Conservation (phyloP, 1,140 invertebrate species). For the Pristionchus pacificus region DNA sequence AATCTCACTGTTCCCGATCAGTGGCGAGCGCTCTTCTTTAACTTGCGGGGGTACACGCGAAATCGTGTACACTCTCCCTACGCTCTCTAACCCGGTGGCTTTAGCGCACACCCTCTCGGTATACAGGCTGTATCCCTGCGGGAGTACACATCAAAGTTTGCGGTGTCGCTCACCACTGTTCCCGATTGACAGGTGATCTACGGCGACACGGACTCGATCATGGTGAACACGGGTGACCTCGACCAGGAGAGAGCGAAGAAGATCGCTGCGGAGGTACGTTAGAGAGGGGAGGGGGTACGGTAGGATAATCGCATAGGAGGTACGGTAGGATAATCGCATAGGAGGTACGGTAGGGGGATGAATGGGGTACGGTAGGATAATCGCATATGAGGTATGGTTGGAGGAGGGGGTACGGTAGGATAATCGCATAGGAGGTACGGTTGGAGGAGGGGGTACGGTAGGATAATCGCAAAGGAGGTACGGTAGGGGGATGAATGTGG, state of each 20-base stretch:
- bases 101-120: too few species aligned
- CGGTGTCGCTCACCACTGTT: too few species aligned
- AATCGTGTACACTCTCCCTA: too few species aligned
- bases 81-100: too few species aligned
- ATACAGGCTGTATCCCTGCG: too few species aligned
- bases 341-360: neutral
- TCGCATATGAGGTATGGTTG: constrained; percentile 67
- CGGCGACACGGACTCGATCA: constrained; percentile 98
- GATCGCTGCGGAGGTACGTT: constrained; percentile 68
- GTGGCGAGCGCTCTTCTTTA: too few species aligned
- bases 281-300: neutral
- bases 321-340: constrained; percentile 51
- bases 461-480: constrained; percentile 17
- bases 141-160: too few species aligned
- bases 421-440: too few species aligned
- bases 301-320: constrained; percentile 70
- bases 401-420: too few species aligned
- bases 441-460: constrained; percentile 70
- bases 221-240: constrained; percentile 90
- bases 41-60: too few species aligned
- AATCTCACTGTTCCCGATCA: too few species aligned
- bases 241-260: constrained; percentile 79
- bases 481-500: neutral
- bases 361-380: constrained; percentile 63
- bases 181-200: too few species aligned